Base-by-base conservation (phyloP, 2,888 invertebrate species). In the Zaprionus bogoriensis region DNA sequence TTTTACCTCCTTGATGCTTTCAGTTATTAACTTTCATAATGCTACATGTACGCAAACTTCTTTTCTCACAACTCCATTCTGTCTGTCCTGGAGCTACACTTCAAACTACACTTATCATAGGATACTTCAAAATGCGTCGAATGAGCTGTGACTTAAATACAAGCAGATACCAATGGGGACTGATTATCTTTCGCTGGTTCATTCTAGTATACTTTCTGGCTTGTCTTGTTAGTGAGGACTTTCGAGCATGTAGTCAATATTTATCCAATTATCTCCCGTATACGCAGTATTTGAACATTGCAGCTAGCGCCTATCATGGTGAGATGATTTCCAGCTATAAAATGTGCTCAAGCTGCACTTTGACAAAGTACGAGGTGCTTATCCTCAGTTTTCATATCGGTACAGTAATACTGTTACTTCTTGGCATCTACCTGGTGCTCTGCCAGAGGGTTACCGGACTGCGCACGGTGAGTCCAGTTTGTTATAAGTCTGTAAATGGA, bases 381-480 rank as follows among this genome's bases (percentile, higher is more conserved):
- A n/a, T n/a, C n/a, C n/a, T n/a, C n/a, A n/a, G n/a, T 22, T 0
- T 4, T 48, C 3, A 39, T 47, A 3, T n/a, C 69, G 6, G 3
- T 12, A 0, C 4, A 14, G 0, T 5, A 3, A 0, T 19, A 4
- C 1, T 30, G 2, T 1, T 10, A 65, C 0, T 0, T 41, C 0
- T 0, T 48, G 3, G 62, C 38, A 5, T 38, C 10, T 4, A 22
- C 2, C 1, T 78, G 0, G 25, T 58, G 5, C 12, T 54, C 5
- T 30, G 12, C 12, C 72, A 75, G 30, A 25, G 6, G 2, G 0
- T 25, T 2, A 0, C 3, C 0, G 3, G 14, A 3, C 14, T 77
- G 45, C 39, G 66, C 3, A 6, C 2, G n/a, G 74, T 74, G 27
- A 57, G 78, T 69, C 5, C 1, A 30, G 5, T 2, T n/a, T n/a